These are phyloP conservation scores for Lepidurus apus DNA, from an alignment of 1,140 invertebrate genomes.

Conservation along the genomic window DNA sequence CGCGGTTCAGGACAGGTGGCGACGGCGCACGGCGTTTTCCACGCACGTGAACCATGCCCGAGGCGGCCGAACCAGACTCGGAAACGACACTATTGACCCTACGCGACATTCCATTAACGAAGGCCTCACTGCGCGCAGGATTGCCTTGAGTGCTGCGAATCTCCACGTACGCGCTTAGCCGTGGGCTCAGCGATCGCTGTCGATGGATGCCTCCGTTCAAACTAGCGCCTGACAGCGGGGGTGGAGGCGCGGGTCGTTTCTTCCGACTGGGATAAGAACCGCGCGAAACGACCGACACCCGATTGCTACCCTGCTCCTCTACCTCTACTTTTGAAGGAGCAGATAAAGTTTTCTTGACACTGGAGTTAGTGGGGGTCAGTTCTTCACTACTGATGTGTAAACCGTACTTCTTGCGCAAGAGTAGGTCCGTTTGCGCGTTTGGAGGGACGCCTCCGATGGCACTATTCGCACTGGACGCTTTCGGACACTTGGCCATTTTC, in stretches of 20 bases:
- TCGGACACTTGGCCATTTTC: slow-evolving; percentile 37
- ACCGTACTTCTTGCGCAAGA: slow-evolving; percentile 56
- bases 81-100: background rate
- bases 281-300: background rate
- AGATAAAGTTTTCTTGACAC: slow-evolving; percentile 41
- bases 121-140: background rate
- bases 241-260: slow-evolving; percentile 56
- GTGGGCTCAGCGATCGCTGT: background rate
- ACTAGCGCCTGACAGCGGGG: slow-evolving; percentile 44
- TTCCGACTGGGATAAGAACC: slow-evolving; percentile 44
- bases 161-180: background rate
- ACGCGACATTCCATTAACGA: slow-evolving; percentile 21
- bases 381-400: slow-evolving; percentile 50
- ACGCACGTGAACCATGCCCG: slow-evolving; percentile 60
- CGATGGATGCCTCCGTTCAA: background rate
- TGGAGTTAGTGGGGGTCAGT: slow-evolving; percentile 27
- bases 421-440: slow-evolving; percentile 55
- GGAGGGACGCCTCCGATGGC: slow-evolving; percentile 45
- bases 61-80: slow-evolving; percentile 40
- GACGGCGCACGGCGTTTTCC: slow-evolving; percentile 65
- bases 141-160: background rate
- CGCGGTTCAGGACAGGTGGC: slow-evolving; percentile 49
- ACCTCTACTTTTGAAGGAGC: background rate
- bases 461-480: slow-evolving; percentile 39
- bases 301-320: background rate